Evolutionary conservation across 2,888 invertebrate species (phyloP), one percentile per base, ranked within the genome.

Genomic region (Formica aserva): DNA sequence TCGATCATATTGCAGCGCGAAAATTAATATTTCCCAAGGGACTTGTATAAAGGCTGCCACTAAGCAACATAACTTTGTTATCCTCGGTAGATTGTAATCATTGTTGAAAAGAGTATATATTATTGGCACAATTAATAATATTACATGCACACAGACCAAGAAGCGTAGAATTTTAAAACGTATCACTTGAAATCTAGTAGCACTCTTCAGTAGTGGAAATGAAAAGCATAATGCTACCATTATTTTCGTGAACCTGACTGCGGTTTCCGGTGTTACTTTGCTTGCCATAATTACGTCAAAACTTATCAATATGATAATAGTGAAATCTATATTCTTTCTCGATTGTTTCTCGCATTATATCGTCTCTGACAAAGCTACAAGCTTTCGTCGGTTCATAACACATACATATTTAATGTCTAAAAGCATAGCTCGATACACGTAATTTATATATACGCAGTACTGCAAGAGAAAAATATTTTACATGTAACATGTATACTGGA

Each of bases 171-270:
- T 35, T 60, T 88, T 85, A 52, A 85, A 77, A 26, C 71, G 22
- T 26, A 82, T 2, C 2, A 82, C 13, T 55, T 86, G 74, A 29
- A 66, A 82, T n/a, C 41, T 85, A 15, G 32, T 84, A 0, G 85
- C 78, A 9, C 13, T 66, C 3, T 32, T 15, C 8, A 85, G n/a
- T 8, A 81, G 88, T 15, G 91, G 91, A 90, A 89, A 90, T 9
- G 83, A 76, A 41, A 66, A 85, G 1, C 67, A 55, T 8, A 91
- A 3, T 22, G 67, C n/a, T 0, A 86, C 41, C 66, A 63, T 78
- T 8, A 72, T 22, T 55, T 84, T 80, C 0, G 82, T 85, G 29
- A 89, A 87, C 1, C 15, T 15, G 0, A 91, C 38, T 0, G 85
- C 87, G 6, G 52, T 69, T 62, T 89, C 83, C 3, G 89, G 85